Evolutionary conservation across 2,888 invertebrate species (phyloP), one percentile per base, ranked within the genome.

Genomic region (Byasa hedistus): DNA sequence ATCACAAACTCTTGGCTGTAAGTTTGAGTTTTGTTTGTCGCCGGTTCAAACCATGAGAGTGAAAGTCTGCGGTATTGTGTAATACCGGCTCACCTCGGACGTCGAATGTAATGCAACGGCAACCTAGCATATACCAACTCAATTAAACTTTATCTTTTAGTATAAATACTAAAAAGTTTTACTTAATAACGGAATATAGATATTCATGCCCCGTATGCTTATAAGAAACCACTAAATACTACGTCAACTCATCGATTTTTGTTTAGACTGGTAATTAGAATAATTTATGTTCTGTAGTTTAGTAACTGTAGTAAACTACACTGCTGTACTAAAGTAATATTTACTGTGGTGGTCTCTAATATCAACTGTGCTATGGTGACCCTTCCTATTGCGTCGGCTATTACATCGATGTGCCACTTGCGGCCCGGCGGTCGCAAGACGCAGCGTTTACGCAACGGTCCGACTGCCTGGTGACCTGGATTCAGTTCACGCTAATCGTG

Each of bases 41-140:
- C 44, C n/a, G 10, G 2, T 27, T 2, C 21, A 32, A 36, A 59
- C 70, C 72, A 70, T 73, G 75, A 74, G 77, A 78, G 89, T 87
- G 89, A 89, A 89, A 89, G 89, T 89, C 79, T 75, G 78, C 74
- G 79, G 81, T 75, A 74, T 89, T 89, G 82, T 85, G 83, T 86
- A 88, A 89, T 73, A 76, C 75, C 65, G 72, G 83, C 76, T 86
- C 77, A 82, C 84, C 85, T 85, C 84, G 81, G 76, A 78, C 80
- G 76, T 75, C 73, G 76, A 79, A 77, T 75, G 73, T 70, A 72
- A 71, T 72, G 74, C 72, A 71, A 74, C 64, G 70, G 52, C 79
- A 78, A 74, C 75, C 76, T 23, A 48, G 76, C 75, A 79, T 51
- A 72, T 74, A 74, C 65, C 69, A 36, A 61, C 61, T 19, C n/a